Evolutionary conservation across 2,113 vertebrate genomes (phyloP), one percentile per base, ranked within the genome.

Genomic region (Monopterus albus): DNA sequence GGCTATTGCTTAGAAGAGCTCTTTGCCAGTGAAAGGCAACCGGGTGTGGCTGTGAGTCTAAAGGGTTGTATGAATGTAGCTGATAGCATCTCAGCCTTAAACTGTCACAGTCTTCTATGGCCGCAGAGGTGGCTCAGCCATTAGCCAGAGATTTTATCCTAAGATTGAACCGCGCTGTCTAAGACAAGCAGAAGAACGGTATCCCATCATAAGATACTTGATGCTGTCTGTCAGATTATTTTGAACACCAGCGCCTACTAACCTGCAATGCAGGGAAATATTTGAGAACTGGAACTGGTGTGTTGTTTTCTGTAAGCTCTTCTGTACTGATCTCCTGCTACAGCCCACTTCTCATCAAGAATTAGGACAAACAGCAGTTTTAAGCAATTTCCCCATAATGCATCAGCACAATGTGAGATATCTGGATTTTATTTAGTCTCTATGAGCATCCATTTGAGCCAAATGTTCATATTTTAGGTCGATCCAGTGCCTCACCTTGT

Each of bases 41-140:
- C 28, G 64, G 75, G 74, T 69, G 83, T 75, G 81, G 77, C 63
- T 28, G 50, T 45, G 18, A 18, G 57, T 64, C 62, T 66, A 26
- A 78, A 46, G 62, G 73, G 35, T 46, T 75, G 68, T 15, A 47
- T 18, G 63, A 59, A 38, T 49, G 57, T 60, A 55, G 70, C 70
- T 14, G 21, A 67, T 68, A 61, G 60, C 60, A 63, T 81, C 74
- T 75, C 71, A 50, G 70, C 52, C 57, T 63, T 65, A 42, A 53
- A 69, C 62, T 50, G 36, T 83, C 55, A 72, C 53, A 61, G 39
- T 29, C 49, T 43, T 79, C 65, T 49, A 15, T 2, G 39, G 47
- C 65, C 71, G 56, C 75, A 79, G 79, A 68, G 57, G 70, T 87
- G 86, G 85, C 81, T 88, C 71, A 84, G 86, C 69, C 65, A 6